Evolutionary conservation across 2,888 invertebrate genomes (phyloP), one percentile per base, ranked within the genome.

Genomic region (Drymonia ruficornis): DNA sequence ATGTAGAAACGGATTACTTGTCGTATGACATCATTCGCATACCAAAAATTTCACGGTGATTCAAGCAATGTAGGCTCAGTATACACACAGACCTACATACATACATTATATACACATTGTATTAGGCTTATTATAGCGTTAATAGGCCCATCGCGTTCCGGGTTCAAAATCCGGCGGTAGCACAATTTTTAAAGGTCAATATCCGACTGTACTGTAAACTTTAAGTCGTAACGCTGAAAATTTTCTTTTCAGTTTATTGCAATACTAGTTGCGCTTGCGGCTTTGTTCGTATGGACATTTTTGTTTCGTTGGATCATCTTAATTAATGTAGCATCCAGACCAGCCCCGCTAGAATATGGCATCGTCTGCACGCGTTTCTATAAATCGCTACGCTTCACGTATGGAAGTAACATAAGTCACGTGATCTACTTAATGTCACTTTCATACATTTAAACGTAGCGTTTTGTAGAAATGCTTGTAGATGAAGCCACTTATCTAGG

Each of bases 161-260:
- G 90, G 91, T 89, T 90, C 88, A 81, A 71, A 60, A 67, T 76
- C 73, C 86, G 77, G 57, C 52, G 63, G 74, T 78, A 76, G 70
- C 85, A 83, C 75, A 74, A 55, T 78, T 84, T 83, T 79, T 80
- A 59, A 70, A 78, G 91, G 86, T 86, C 90, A 87, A 81, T 81
- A 87, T 76, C 60, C 89, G 75, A 53, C 62, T 72, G 72, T 73
- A 80, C 2, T 65, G 67, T 65, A 66, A 71, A 80, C 2, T 65
- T 66, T 65, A 66, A 71, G 66, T 52, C 44, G 47, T 53, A 49
- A 60, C 16, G 34, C 59, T 58, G 58, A 59, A 60, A 55, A 45
- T 42, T 56, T 43, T 54, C 31, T 51, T 16, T 19, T 66, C 53
- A 50, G 58, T 61, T 71, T 59, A 67, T 72, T 69, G 74, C 63